phyloP scores from a whole-genome alignment of 2,888 invertebrate species.

The Pandemis cinnamomeana region DNA sequence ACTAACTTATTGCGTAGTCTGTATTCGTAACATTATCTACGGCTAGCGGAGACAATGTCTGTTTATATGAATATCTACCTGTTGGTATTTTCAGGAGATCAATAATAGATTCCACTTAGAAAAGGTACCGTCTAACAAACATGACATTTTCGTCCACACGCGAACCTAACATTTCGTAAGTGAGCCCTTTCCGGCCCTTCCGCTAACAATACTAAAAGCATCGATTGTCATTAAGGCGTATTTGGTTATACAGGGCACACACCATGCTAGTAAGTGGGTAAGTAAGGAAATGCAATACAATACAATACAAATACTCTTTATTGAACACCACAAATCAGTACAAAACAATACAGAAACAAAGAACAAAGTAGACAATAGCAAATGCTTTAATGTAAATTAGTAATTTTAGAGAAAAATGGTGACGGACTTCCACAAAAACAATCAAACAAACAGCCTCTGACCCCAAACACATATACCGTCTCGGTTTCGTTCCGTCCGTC shows the following conservation, averaged over 20 bases:
- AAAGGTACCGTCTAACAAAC: constrained; percentile 16
- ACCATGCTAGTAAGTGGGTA: constrained; percentile 1
- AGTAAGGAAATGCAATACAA: too few species aligned
- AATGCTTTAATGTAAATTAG: neutral
- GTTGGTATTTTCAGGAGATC: constrained; percentile 18
- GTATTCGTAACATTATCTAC: neutral
- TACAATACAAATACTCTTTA: too few species aligned
- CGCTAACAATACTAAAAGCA: constrained; percentile 34
- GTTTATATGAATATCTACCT: neutral
- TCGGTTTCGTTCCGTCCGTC: too few species aligned
- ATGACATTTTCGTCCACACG: constrained; percentile 26
- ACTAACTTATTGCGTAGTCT: too few species aligned
- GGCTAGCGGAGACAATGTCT: neutral
- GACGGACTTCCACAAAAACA: too few species aligned
- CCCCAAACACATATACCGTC: too few species aligned
- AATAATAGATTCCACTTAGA: constrained; percentile 17
- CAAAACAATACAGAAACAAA: too few species aligned
- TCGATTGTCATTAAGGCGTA: constrained; percentile 34
- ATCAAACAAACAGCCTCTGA: too few species aligned
- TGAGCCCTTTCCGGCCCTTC: constrained; percentile 28
- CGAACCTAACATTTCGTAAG: constrained; percentile 34
- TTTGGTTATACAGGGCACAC: constrained; percentile 9
- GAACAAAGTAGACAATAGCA: too few species aligned
- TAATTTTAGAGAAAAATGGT: too few species aligned
- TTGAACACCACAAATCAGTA: too few species aligned